Evolutionary conservation across 2,113 vertebrate genomes (phyloP).

Genomic region (Gymnobelideus leadbeateri): DNA sequence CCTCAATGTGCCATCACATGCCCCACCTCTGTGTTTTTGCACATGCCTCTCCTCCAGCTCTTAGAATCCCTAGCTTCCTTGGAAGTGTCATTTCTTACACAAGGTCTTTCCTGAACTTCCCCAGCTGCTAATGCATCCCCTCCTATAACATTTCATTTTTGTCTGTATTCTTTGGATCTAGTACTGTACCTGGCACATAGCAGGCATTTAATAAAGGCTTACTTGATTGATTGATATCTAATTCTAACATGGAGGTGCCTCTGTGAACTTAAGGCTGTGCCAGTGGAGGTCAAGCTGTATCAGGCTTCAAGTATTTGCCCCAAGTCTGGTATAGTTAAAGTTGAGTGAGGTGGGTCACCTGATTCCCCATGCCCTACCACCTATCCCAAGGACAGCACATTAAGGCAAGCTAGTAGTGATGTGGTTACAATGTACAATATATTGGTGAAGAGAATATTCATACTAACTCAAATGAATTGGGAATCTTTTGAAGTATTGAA

Average conservation of each 20-base stretch:
- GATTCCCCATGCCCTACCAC: accelerated
- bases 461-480: neutral
- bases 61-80: neutral
- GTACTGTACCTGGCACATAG: neutral
- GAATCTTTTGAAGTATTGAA: neutral
- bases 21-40: neutral
- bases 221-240: neutral
- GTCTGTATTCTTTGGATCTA: neutral
- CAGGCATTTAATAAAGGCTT: neutral
- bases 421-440: neutral
- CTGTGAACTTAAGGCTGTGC: neutral
- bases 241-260: neutral
- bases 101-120: neutral
- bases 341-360: neutral
- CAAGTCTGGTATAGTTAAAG: neutral
- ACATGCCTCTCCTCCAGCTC: neutral
- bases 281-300: neutral
- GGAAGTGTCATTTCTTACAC: neutral
- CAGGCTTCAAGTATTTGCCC: neutral
- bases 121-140: neutral
- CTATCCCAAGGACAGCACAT: neutral
- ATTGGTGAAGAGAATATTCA: neutral
- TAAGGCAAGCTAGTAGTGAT: neutral
- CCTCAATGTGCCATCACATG: neutral
- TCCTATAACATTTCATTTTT: neutral